These are phyloP conservation scores for Acomys russatus DNA, from an alignment of 2,797 vertebrate species.

Conservation along the genomic window DNA sequence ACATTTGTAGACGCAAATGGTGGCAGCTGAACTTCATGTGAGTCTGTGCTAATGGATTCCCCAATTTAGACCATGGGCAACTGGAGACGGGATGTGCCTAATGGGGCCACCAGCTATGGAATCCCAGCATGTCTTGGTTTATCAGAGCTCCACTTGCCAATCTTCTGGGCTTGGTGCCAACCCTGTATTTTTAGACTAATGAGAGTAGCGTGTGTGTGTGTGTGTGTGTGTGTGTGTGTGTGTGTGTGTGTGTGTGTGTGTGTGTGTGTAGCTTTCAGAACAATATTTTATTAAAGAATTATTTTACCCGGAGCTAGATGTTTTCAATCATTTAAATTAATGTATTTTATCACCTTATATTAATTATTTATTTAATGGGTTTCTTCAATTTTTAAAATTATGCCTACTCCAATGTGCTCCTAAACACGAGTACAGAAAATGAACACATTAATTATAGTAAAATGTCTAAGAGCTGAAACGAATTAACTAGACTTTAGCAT, in stretches of 20 bases:
- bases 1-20: not conserved
- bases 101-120: conserved; percentile 12
- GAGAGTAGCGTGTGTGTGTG: conserved; percentile 39
- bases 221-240: conserved; percentile 37
- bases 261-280: conserved; percentile 51
- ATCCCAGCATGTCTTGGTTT: conserved; percentile 52
- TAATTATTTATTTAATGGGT: conserved; percentile 72
- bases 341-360: conserved; percentile 63
- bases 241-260: not conserved
- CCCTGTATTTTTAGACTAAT: conserved; percentile 76
- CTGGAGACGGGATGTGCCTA: conserved; percentile 54
- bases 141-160: conserved; percentile 73
- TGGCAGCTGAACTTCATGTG: conserved; percentile 59
- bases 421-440: conserved; percentile 49
- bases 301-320: conserved; percentile 60
- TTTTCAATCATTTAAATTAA: conserved; percentile 75
- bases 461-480: conserved; percentile 47
- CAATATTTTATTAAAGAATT: conserved; percentile 56
- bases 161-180: conserved; percentile 70
- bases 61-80: conserved; percentile 74
- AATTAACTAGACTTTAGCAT: conserved; percentile 11
- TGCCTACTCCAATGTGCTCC: conserved; percentile 27
- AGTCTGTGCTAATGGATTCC: conserved; percentile 56
- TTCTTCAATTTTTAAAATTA: conserved; percentile 73
- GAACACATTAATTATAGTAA: conserved; percentile 66